Percentiles rank a stretch among this genome's conserved stretches.
These are phyloP conservation scores for Drepana arcuata DNA, from an alignment of 1,140 invertebrate species.

Conservation along the genomic window DNA sequence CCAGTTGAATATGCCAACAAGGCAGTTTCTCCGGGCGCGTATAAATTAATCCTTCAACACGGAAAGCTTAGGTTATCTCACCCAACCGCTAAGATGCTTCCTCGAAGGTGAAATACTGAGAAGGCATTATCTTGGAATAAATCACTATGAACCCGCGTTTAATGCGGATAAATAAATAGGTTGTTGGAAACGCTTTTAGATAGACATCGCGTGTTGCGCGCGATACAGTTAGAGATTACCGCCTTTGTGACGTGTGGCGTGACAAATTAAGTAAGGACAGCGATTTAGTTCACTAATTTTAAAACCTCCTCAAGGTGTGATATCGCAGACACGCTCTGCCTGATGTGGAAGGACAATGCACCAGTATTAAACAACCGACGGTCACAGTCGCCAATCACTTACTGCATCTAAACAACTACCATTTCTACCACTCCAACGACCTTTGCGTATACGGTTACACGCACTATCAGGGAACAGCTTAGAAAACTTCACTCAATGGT, in stretches of 20 bases:
- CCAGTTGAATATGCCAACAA: not conserved
- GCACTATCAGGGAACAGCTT: too few species aligned
- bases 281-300: not conserved
- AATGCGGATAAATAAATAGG: constrained; percentile 6
- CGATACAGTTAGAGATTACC: constrained; percentile 1
- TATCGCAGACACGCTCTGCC: too few species aligned
- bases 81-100: constrained; percentile 4
- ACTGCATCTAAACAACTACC: too few species aligned
- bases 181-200: constrained; percentile 5
- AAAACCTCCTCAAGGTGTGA: too few species aligned
- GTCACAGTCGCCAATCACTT: too few species aligned
- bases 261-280: constrained; percentile 3
- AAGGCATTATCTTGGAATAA: constrained; percentile 7
- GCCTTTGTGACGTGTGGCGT: too few species aligned
- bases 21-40: not conserved
- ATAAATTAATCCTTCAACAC: constrained; percentile 6
- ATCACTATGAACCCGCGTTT: constrained; percentile 3
- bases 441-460: too few species aligned
- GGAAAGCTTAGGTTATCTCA: constrained; percentile 5
- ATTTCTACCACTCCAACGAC: too few species aligned
- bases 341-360: constrained; percentile 38
- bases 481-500: too few species aligned
- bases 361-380: too few species aligned
- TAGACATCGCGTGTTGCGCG: not conserved
- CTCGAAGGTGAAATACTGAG: constrained; percentile 3